Base-by-base conservation (phyloP, 53 echinoderm and acorn worm species). In the Luidia sarsii region DNA sequence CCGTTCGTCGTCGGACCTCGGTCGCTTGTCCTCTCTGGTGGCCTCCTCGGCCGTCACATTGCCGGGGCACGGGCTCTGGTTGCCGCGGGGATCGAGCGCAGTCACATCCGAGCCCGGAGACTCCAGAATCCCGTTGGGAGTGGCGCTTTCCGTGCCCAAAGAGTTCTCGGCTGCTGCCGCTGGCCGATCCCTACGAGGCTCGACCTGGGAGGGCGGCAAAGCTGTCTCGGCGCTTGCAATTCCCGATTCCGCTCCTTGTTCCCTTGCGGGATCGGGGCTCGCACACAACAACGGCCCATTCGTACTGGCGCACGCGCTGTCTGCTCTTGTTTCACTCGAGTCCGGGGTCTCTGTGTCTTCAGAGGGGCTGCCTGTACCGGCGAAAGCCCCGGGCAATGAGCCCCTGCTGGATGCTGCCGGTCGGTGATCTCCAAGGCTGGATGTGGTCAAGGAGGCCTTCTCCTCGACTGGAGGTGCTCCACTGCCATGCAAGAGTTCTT, bases 91-190 rank as follows among this genome's bases (percentile, higher is more conserved):
- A 77, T 43, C 77, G 23, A 46, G 33, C 0, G 77, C 46, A 32
- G 45, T 61, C 31, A 32, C 60, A 29, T 77, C 60, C 29, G 61
- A 20, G 77, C 30, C 3, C 48, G 55, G 41, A 18, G 77, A 59
- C 46, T 60, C 60, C n/a, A 48, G 60, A 20, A 77, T 7, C 43
- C 77, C 77, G 27, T 77, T 77, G 14, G 77, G 61, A 24, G 59
- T 46, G 48, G 10, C 46, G 77, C 15, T 31, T 16, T 61, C 77
- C 39, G 10, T 61, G 23, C 56, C 31, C 15, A 27, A 35, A 37
- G 61, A 13, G 31, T 15, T 11, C 28, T 31, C 60, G n/a, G n/a
- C n/a, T 15, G n/a, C 31, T 11, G 77, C 38, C 11, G 31, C 46
- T 59, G 77, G 36, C 18, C 28, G n/a, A n/a, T 74, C 74, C 41